Percentiles rank a stretch among this genome's conserved stretches.
These are phyloP conservation scores for Corapipo altera DNA, from an alignment of 2,113 vertebrate genomes.

Conservation along the genomic window DNA sequence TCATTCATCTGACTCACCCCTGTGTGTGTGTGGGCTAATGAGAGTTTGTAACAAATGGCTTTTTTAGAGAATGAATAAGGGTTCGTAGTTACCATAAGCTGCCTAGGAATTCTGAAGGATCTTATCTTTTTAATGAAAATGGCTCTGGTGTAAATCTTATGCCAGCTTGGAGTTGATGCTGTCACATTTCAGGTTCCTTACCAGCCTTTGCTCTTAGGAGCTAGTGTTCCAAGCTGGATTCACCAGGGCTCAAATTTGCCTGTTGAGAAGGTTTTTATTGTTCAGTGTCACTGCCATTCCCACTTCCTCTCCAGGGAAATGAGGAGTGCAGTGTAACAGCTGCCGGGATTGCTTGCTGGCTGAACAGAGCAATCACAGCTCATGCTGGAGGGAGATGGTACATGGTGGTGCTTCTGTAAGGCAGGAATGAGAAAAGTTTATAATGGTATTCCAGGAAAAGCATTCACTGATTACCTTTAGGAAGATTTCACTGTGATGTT, in stretches of 20 bases:
- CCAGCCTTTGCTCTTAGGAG: background rate
- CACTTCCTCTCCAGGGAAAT: background rate
- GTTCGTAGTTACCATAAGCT: constrained; percentile 40
- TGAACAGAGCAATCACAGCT: background rate
- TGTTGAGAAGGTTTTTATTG: background rate
- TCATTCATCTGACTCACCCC: constrained; percentile 19
- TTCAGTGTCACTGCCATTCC: background rate
- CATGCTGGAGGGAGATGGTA: background rate
- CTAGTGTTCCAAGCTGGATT: background rate
- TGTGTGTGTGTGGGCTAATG: background rate
- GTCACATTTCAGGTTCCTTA: constrained; percentile 2
- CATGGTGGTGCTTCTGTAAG: background rate
- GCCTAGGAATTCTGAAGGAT: constrained; percentile 52
- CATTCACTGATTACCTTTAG: background rate
- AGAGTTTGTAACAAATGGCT: constrained; percentile 22
- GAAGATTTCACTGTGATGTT: background rate
- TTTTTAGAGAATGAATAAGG: constrained; percentile 11
- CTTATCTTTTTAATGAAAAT: constrained; percentile 72
- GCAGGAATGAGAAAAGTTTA: background rate
- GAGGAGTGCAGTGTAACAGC: background rate
- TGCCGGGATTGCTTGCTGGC: background rate
- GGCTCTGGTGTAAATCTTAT: background rate
- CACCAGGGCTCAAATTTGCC: background rate
- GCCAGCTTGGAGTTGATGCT: background rate
- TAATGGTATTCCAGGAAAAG: background rate